phyloP scores from a whole-genome alignment of 1,140 invertebrate genomes.

The Drosophila orena region DNA sequence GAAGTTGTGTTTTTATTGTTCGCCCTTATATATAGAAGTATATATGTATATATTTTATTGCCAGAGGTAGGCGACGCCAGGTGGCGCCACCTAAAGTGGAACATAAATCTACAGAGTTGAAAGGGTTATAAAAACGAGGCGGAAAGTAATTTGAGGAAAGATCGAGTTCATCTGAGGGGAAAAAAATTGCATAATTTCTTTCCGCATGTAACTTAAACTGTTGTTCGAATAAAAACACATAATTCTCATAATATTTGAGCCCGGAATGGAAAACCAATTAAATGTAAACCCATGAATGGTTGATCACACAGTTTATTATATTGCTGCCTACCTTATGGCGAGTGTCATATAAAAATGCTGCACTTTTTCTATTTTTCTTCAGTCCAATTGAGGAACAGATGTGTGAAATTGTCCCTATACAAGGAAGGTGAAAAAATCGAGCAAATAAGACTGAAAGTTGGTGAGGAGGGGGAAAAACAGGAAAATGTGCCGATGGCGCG shows the following conservation, averaged over 20 bases:
- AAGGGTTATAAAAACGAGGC: conserved; percentile 29
- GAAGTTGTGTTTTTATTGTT: conserved; percentile 52
- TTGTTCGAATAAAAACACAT: conserved; percentile 26
- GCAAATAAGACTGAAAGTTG: not conserved
- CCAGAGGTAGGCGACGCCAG: conserved; percentile 26
- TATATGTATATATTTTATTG: conserved; percentile 42
- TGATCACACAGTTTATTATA: conserved; percentile 26
- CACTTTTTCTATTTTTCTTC: conserved; percentile 21
- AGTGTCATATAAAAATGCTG: not conserved
- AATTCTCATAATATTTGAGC: conserved; percentile 14
- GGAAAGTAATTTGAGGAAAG: conserved; percentile 20
- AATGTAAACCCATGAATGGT: conserved; percentile 41
- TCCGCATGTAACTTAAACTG: not conserved
- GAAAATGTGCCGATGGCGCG: conserved; percentile 6
- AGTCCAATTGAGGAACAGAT: conserved; percentile 37
- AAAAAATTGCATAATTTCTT: conserved; percentile 20
- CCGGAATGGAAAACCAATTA: conserved; percentile 35
- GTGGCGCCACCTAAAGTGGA: conserved; percentile 41
- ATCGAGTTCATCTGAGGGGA: conserved; percentile 20
- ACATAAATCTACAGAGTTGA: conserved; percentile 52
- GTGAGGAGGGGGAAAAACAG: not conserved
- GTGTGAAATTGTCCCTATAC: conserved; percentile 35
- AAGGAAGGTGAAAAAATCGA: conserved; percentile 6
- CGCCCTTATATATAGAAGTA: conserved; percentile 15
- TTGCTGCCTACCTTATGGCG: conserved; percentile 11